phyloP scores from a whole-genome alignment of 2,797 vertebrate genomes.

The Nyctalus aviator region DNA sequence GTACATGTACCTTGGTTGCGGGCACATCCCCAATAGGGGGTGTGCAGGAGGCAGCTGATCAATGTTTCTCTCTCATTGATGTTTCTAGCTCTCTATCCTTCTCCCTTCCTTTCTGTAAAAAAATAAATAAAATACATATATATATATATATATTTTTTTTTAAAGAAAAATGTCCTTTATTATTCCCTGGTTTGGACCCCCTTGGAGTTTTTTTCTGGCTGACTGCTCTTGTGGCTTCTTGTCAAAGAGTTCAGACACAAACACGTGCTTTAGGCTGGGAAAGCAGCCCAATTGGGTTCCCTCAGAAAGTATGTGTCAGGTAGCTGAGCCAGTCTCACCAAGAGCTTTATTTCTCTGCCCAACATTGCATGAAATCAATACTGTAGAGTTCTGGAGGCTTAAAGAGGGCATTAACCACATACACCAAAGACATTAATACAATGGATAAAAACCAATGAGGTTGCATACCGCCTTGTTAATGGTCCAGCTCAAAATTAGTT shows the following conservation, averaged over 20 bases:
- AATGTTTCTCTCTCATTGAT: too few species aligned
- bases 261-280: background rate
- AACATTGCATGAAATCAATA: background rate
- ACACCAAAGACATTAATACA: background rate
- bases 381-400: background rate
- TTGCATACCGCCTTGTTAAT: background rate
- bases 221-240: background rate
- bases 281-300: background rate
- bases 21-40: too few species aligned
- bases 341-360: background rate
- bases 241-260: background rate
- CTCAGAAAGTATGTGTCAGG: background rate
- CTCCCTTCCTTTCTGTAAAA: too few species aligned
- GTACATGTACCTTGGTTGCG: too few species aligned
- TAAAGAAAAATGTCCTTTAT: background rate
- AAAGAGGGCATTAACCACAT: background rate
- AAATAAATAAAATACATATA: too few species aligned
- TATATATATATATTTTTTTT: too few species aligned
- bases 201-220: background rate
- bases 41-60: too few species aligned
- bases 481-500: background rate
- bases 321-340: background rate
- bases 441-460: background rate
- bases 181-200: background rate
- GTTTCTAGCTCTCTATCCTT: too few species aligned